Base-by-base conservation (phyloP, 2,113 vertebrate genomes). In the Coptodon rendalli region DNA sequence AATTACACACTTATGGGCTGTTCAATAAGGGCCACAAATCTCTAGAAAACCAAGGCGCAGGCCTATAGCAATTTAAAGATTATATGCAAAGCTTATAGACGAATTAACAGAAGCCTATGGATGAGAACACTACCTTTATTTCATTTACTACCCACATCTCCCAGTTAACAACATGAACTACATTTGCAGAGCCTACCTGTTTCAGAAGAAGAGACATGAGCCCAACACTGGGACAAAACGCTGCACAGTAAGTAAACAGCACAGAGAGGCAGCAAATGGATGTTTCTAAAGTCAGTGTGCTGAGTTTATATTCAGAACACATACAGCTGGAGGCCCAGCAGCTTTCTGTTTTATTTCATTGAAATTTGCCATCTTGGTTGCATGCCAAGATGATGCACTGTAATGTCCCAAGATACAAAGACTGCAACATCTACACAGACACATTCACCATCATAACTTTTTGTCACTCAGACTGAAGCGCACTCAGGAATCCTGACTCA, bases 131-230 rank as follows among this genome's bases (percentile, higher is more conserved):
- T 0, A 66, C 34, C 19, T 36, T 38, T 7, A n/a, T 66, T 66
- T n/a, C n/a, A 63, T 36, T 63, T 63, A 34, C 29, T 19, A 19
- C 14, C 59, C 31, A 63, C 9, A 63, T 66, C 61, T 66, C 61
- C 61, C 10, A 66, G 61, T 66, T 66, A 66, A 38, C 34, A 38
- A 66, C 38, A n/a, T 66, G 31, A 66, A 66, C 31, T 66, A 66
- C 61, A 66, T 34, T n/a, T 36, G 31, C 31, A 36, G 61, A n/a
- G 31, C 61, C 31, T 36, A 63, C 29, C 17, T 63, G 59, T 63
- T 0, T 63, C 0, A 66, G 61, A 66, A 66, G 17, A n/a, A 38
- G 10, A 12, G 61, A 66, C 61, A 66, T 12, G 61, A 38, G 31
- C 2, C 31, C 61, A 38, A 66, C 61, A 66, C 61, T n/a, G 31